Evolutionary conservation across 1,140 invertebrate species (phyloP), one percentile per base, ranked within the genome.

Genomic region (Homalodisca vitripennis): DNA sequence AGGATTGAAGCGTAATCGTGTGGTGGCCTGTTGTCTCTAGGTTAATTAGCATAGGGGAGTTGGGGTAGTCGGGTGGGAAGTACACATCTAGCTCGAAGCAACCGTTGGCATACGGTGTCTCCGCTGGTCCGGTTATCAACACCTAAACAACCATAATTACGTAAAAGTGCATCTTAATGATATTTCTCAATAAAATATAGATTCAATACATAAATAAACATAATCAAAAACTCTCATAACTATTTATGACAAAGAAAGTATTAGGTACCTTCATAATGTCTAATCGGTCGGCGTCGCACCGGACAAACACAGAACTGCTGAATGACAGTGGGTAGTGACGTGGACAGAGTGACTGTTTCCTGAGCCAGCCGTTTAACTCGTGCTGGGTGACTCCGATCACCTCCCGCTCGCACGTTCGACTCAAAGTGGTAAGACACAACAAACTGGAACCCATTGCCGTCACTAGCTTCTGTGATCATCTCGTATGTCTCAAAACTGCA

Each of bases 341-440:
- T 96, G 55, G 93, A 94, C n/a, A 98, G 84, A 13, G 95, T 98
- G 29, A 97, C 94, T 67, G 95, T 90, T 82, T 98, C 97, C 81
- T 98, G 96, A 27, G 96, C 96, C 20, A 98, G 86, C 20, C 96
- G 85, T 80, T 97, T 95, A 69, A 97, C 92, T 70, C 96, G 84
- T 12, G 91, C 87, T 20, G 93, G 91, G 80, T 94, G 92, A 70
- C 88, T 88, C 51, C 92, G 86, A 75, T 94, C 92, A 32, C 92
- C 92, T 1, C 92, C 89, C n/a, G 91, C 85, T 73, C 92, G 87
- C 71, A 96, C 91, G 73, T 92, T 93, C 55, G 88, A 88, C 78
- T 97, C 94, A 78, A 95, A 98, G 82, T 97, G 94, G 85, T 97
- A 93, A 12, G 93, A 88, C 70, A 97, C 87, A 1, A 87, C 88